Conservation (phyloP, 1,140 invertebrate species). For the Heliothis virescens region DNA sequence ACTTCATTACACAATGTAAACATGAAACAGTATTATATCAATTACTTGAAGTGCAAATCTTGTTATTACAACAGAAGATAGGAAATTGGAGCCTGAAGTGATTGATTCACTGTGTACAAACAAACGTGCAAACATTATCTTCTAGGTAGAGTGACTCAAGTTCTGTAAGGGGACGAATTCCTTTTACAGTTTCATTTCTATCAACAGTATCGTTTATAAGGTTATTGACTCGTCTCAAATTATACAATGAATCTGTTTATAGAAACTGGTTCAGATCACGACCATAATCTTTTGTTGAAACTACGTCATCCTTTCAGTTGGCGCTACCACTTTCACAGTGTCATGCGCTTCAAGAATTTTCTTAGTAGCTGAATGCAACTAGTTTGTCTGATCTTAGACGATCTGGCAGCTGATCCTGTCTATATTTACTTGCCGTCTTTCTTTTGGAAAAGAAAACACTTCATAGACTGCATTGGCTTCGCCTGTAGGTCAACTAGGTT, state of each 20-base stretch:
- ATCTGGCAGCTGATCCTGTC: slow-evolving; percentile 20
- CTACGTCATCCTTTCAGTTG: not conserved
- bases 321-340: not conserved
- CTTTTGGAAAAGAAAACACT: not conserved
- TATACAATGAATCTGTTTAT: not conserved
- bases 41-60: slow-evolving; percentile 30
- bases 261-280: not conserved
- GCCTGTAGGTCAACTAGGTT: not conserved
- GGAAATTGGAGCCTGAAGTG: slow-evolving; percentile 25
- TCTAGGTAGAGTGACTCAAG: slow-evolving; percentile 4
- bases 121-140: slow-evolving; percentile 1
- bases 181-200: slow-evolving; percentile 6
- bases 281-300: not conserved
- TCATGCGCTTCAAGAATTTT: not conserved
- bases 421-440: slow-evolving; percentile 26
- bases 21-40: slow-evolving; percentile 24
- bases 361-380: not conserved
- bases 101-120: slow-evolving; percentile 12
- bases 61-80: slow-evolving; percentile 14
- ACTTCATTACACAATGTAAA: slow-evolving; percentile 29
- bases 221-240: slow-evolving; percentile 9
- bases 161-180: not conserved
- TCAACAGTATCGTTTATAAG: slow-evolving; percentile 1
- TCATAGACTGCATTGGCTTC: not conserved
- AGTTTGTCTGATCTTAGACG: slow-evolving; percentile 1